Base-by-base conservation (phyloP, 2,113 vertebrate species). In the Opisthocomus hoazin region DNA sequence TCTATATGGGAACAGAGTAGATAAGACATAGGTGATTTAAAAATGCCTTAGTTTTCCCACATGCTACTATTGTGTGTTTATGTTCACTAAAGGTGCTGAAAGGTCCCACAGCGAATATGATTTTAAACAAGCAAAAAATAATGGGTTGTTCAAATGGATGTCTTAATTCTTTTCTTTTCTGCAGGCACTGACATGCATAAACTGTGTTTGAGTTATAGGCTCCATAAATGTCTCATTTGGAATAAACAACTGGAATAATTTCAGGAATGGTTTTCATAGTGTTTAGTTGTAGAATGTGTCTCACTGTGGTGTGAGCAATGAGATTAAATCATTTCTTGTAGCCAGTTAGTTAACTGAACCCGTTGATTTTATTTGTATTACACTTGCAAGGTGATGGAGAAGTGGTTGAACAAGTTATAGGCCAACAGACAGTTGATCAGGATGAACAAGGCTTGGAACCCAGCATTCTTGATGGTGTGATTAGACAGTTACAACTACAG, bases 371-470 rank as follows among this genome's bases (percentile, higher is more conserved):
- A 9, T 81, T 36, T 90, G 7, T 78, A 51, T 92, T 41, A 30
- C n/a, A 26, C 79, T 92, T 94, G 12, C 43, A 96, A 99, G 99
- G 99, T 98, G 99, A 99, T 46, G 99, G 99, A 18, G 99, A 99
- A 91, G 99, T 99, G 51, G 99, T 99, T 64, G 99, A 99, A 94
- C 99, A 99, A 97, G 99, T 99, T 79, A 99, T 99, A 97, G 99
- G 99, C 87, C 99, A 99, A 56, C 99, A 99, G 91, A 98, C 98
- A 2, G 94, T 98, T 69, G 99, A 99, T 50, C 98, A 97, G 10
- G 99, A 99, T 78, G 99, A 98, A 24, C 96, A 96, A 51, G 98
- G 94, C 71, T 50, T 98, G 2, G 96, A 99, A 56, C 97, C 98
- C 89, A 99, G 97, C 84, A 95, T 98, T 86, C 98, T 99, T 75